Base-by-base conservation (phyloP, 2,113 vertebrate species). In the Zeus faber region DNA sequence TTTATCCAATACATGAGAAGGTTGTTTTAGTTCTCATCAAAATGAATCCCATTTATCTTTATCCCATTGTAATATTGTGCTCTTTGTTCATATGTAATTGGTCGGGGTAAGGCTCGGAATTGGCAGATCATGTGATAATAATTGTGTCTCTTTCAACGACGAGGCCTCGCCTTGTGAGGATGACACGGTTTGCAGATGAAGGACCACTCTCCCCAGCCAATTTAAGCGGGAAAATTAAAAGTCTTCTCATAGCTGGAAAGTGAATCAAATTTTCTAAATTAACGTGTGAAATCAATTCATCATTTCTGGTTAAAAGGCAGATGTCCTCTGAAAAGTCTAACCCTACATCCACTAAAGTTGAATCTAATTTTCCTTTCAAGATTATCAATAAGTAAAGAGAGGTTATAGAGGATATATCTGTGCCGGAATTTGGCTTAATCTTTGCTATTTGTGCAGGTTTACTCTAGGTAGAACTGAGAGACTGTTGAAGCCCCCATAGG, bases 181-280 rank as follows among this genome's bases (percentile, higher is more conserved):
- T 82, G 87, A 72, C 81, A 80, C 84, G 81, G 82, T 84, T 51
- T 35, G 43, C 16, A 47, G 66, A 90, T 89, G 87, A 86, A 92
- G 86, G 89, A 79, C 48, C 35, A 18, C 70, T 72, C 58, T 76
- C 75, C 52, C 54, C 54, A 49, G 76, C 62, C 70, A 77, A 85
- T 83, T 84, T 73, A 84, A 58, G 73, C 48, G n/a, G 58, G 60
- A 67, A 60, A 76, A 76, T 65, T 67, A 81, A 80, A 85, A 70
- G 76, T 72, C 64, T 17, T 6, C 6, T 16, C 66, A 43, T 53
- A 22, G 59, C 65, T 55, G 27, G 62, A 41, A 63, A 75, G 65
- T 53, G 43, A 85, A 58, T 74, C 50, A 21, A 11, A 51, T 75
- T 77, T 73, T 82, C 80, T 68, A 63, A 58, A 49, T 60, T 76